These are phyloP conservation scores for Leptinotarsa haldemani DNA, from an alignment of 2,888 invertebrate genomes.

Conservation along the genomic window DNA sequence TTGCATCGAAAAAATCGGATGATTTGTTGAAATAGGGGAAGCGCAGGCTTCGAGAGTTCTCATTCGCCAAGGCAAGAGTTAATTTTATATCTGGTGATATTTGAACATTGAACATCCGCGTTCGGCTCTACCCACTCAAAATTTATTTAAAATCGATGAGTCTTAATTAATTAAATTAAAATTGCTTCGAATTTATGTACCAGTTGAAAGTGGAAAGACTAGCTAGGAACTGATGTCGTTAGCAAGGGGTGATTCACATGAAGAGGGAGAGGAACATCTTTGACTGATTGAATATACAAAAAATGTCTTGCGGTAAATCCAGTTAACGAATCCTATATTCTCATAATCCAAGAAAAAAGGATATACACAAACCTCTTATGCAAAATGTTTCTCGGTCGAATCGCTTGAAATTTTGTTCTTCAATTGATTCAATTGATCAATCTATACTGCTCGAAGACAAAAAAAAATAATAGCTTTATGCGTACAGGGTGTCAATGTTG, in stretches of 20 bases:
- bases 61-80: constrained; percentile 48
- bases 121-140: constrained; percentile 39
- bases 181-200: constrained; percentile 46
- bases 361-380: too few species aligned
- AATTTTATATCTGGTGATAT: constrained; percentile 52
- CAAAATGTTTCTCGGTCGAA: too few species aligned
- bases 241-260: constrained; percentile 3
- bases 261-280: neutral
- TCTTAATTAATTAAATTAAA: constrained; percentile 51
- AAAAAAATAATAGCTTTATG: too few species aligned
- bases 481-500: too few species aligned
- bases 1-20: constrained; percentile 60
- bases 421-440: too few species aligned
- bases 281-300: neutral
- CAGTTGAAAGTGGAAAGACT: constrained; percentile 32
- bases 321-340: too few species aligned
- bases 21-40: constrained; percentile 62
- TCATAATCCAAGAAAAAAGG: too few species aligned
- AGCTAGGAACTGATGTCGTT: constrained; percentile 18
- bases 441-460: too few species aligned
- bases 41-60: constrained; percentile 42
- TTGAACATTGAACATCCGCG: constrained; percentile 50
- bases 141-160: constrained; percentile 51
- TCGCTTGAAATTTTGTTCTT: too few species aligned
- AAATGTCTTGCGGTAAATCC: too few species aligned